Conservation (phyloP, 2,888 invertebrate species). For the Muschampia plurimacula region DNA sequence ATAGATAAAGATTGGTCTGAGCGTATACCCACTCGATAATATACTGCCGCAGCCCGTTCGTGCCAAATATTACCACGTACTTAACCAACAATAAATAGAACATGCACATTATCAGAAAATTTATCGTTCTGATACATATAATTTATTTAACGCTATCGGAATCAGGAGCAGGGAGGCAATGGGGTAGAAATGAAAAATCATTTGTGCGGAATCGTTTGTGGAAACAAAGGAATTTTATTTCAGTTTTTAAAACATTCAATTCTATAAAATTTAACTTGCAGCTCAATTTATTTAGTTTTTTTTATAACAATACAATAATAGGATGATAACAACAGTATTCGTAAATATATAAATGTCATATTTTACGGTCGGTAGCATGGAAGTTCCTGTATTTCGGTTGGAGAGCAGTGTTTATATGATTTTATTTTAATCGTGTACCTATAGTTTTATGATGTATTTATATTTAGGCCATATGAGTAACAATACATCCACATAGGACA, state of each 20-base stretch:
- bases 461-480: no score
- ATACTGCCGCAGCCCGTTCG: not conserved
- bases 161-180: not conserved
- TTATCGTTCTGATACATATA: not conserved
- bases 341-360: no score
- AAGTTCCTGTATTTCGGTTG: no score
- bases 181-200: slow-evolving; percentile 10
- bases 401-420: no score
- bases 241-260: not conserved
- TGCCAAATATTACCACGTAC: not conserved
- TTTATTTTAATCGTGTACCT: no score
- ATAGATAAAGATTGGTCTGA: no score
- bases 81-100: not conserved
- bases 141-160: slow-evolving; percentile 4
- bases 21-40: not conserved
- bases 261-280: not conserved
- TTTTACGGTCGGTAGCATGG: no score
- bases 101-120: not conserved
- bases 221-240: not conserved
- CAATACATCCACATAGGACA: no score
- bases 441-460: no score
- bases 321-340: no score
- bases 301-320: no score
- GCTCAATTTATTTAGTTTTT: no score
- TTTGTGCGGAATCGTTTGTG: slow-evolving; percentile 4